Percentiles rank a stretch among this genome's conserved stretches.
Conservation (phyloP, 2,113 vertebrate genomes). For the Peromyscus leucopus region DNA sequence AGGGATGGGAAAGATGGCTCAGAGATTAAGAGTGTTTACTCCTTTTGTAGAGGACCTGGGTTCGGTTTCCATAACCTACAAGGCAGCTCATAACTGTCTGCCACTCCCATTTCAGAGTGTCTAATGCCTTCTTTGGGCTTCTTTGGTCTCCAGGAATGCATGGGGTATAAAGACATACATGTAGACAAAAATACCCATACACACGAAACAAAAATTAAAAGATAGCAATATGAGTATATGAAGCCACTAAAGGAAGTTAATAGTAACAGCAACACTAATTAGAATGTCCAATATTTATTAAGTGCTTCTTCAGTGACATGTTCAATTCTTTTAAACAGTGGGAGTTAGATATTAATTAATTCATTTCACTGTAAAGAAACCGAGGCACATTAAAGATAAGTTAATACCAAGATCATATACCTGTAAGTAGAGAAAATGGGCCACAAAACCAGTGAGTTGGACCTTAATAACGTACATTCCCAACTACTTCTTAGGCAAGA, state of each 20-base stretch:
- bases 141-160: background rate
- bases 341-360: background rate
- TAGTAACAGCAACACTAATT: background rate
- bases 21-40: background rate
- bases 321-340: background rate
- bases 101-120: background rate
- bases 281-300: background rate
- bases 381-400: background rate
- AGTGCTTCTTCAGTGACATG: background rate
- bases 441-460: background rate
- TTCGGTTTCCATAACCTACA: background rate
- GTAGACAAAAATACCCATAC: background rate
- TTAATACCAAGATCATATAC: background rate
- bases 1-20: background rate
- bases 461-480: accelerated
- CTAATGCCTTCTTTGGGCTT: background rate
- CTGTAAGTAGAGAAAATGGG: background rate
- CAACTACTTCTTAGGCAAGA: no score
- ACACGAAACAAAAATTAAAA: background rate
- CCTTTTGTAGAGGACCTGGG: background rate
- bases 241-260: background rate
- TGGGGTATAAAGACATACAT: background rate
- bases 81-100: background rate
- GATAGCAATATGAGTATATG: background rate
- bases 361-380: background rate